phyloP scores from a whole-genome alignment of 1,140 invertebrate species.

The Drosophila equinoxialis region DNA sequence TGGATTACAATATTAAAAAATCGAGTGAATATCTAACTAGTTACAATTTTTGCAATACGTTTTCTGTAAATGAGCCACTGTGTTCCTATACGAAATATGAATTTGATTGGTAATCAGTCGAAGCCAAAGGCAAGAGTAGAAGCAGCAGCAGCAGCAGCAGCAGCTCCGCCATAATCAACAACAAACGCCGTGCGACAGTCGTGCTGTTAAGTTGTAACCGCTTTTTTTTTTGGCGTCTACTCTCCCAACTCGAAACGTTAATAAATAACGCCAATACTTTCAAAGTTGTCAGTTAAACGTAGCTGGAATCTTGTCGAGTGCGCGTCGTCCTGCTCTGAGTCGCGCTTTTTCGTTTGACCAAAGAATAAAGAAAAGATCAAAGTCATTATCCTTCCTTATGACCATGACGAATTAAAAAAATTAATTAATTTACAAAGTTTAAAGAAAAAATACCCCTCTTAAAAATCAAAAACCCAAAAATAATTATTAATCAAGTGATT shows the following conservation, averaged over 20 bases:
- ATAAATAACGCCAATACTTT: conserved; percentile 32
- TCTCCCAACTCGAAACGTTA: conserved; percentile 19
- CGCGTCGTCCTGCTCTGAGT: conserved; percentile 21
- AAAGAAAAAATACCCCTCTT: conserved; percentile 11
- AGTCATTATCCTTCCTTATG: neutral
- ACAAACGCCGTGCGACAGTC: conserved; percentile 71
- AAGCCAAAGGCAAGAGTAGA: conserved; percentile 46
- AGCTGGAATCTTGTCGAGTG: conserved; percentile 38
- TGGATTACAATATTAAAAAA: too few species aligned
- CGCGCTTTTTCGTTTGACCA: conserved; percentile 12
- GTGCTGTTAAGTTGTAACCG: conserved; percentile 67
- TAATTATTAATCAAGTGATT: neutral
- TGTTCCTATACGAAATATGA: conserved; percentile 31
- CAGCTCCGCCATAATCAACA: conserved; percentile 67
- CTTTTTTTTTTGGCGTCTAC: conserved; percentile 12
- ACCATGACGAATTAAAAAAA: neutral
- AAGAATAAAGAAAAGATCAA: neutral
- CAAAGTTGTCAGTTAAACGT: conserved; percentile 44
- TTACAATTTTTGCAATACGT: too few species aligned
- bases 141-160: conserved; percentile 52
- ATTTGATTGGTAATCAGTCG: conserved; percentile 48
- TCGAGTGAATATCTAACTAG: too few species aligned
- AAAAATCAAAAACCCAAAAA: neutral
- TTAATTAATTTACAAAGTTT: neutral
- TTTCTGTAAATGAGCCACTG: conserved; percentile 13